Percentiles rank a stretch among this genome's conserved stretches.
Conservation (phyloP, 1,140 invertebrate species). For the Linepithema humile region DNA sequence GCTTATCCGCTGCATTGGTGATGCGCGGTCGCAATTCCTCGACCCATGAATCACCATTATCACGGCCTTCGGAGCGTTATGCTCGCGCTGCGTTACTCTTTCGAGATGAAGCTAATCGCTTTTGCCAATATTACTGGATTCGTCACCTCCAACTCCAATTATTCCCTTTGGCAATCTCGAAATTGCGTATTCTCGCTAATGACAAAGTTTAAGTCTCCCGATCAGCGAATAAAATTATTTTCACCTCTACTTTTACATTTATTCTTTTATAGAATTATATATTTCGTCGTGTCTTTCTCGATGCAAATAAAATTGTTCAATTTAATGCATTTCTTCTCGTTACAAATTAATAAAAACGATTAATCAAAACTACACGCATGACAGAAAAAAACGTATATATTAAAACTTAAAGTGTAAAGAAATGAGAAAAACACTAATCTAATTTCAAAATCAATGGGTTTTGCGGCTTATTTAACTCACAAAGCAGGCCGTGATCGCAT, state of each 20-base stretch:
- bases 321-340: no score
- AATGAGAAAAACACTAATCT: no score
- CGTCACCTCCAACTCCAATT: background rate
- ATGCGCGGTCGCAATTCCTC: slow-evolving; percentile 50
- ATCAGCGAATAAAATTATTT: background rate
- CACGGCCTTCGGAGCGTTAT: slow-evolving; percentile 37
- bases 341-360: background rate
- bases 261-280: background rate
- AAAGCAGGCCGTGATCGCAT: background rate
- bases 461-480: background rate
- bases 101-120: slow-evolving; percentile 24
- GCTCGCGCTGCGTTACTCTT: slow-evolving; percentile 2
- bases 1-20: slow-evolving; percentile 68
- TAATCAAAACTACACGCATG: background rate
- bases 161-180: background rate
- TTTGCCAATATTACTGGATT: slow-evolving; percentile 17
- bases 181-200: background rate
- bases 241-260: background rate
- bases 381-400: background rate
- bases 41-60: slow-evolving; percentile 69
- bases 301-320: background rate
- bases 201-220: background rate
- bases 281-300: background rate
- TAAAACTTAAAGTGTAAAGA: no score
- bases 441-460: no score